phyloP scores from a whole-genome alignment of 1,140 invertebrate species.

The Trachymyrmex cornetzi region DNA sequence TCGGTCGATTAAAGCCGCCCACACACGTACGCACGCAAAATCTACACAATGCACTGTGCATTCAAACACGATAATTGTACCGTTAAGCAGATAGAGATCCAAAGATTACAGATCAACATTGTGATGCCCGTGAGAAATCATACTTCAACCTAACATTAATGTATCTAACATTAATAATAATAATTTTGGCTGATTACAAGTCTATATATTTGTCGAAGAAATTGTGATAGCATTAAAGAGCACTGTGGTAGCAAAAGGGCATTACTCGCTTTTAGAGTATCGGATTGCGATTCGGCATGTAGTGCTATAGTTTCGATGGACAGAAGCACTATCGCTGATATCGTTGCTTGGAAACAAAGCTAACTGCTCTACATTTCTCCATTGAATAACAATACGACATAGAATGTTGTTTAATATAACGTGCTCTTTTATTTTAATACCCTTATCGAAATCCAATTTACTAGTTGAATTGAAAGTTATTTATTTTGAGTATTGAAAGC shows the following conservation, averaged over 20 bases:
- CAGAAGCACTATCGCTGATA: slow-evolving; percentile 42
- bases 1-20: slow-evolving; percentile 61
- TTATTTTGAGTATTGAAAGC: no score
- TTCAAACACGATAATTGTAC: slow-evolving; percentile 34
- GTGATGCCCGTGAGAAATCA: slow-evolving; percentile 11
- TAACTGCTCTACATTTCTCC: background rate
- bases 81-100: slow-evolving; percentile 10
- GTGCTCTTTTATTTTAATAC: background rate
- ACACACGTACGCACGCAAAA: background rate
- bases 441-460: no score
- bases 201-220: slow-evolving; percentile 14
- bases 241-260: slow-evolving; percentile 1
- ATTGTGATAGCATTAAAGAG: background rate
- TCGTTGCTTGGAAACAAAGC: slow-evolving; percentile 25
- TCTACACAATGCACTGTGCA: slow-evolving; percentile 22
- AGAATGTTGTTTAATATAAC: background rate
- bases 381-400: background rate
- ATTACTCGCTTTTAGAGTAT: slow-evolving; percentile 52
- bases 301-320: slow-evolving; percentile 49
- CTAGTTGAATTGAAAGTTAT: no score
- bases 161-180: no score
- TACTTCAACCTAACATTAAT: background rate
- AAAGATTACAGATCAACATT: background rate
- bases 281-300: slow-evolving; percentile 46
- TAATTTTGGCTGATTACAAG: background rate